These are phyloP conservation scores for Poeciliopsis occidentalis DNA, from an alignment of 2,113 vertebrate species.

Conservation along the genomic window DNA sequence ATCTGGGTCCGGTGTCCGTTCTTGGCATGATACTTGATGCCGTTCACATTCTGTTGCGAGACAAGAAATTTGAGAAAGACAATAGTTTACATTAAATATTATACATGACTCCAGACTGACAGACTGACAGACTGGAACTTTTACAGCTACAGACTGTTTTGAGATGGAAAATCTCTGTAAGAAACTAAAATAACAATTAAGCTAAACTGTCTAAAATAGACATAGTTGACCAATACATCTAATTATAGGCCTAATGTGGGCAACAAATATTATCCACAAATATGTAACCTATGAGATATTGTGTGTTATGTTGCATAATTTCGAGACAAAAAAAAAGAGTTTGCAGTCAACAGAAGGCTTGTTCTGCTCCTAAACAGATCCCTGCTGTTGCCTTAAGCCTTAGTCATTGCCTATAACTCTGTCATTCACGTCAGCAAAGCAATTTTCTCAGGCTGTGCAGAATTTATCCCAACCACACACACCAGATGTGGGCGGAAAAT, in stretches of 20 bases:
- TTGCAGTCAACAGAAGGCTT: slow-evolving; percentile 4
- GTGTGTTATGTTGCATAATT: background rate
- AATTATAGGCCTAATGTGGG: background rate
- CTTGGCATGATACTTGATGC: slow-evolving; percentile 99
- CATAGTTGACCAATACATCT: background rate
- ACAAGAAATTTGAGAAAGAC: background rate
- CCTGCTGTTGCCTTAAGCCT: slow-evolving; percentile 48
- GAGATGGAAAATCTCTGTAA: no score
- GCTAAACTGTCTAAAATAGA: no score
- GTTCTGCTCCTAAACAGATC: slow-evolving; percentile 43
- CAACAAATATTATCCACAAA: no score
- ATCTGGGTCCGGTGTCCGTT: slow-evolving; percentile 98
- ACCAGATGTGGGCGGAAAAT: slow-evolving; percentile 81
- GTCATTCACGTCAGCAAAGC: slow-evolving; percentile 71
- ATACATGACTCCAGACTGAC: background rate
- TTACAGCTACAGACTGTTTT: no score
- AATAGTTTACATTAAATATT: background rate
- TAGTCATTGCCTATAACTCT: slow-evolving; percentile 67
- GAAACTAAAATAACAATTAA: no score
- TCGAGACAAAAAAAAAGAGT: background rate
- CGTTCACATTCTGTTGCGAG: slow-evolving; percentile 91
- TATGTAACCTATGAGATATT: background rate
- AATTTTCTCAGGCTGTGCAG: slow-evolving; percentile 78
- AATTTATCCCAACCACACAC: slow-evolving; percentile 73
- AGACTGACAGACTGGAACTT: background rate